Evolutionary conservation across 2,113 vertebrate genomes (phyloP).

Genomic region (human): DNA sequence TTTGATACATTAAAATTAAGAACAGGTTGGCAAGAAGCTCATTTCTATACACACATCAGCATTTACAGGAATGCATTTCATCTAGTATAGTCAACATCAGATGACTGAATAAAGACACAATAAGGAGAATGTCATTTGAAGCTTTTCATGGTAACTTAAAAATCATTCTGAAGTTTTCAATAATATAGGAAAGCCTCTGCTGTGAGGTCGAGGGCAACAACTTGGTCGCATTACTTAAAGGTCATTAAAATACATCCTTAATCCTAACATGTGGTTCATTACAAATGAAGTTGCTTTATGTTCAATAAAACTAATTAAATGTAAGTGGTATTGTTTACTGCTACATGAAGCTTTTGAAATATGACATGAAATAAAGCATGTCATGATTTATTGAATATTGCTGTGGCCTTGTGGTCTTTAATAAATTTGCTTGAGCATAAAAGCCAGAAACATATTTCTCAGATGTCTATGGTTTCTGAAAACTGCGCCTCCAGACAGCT

Average conservation of each 20-base stretch:
- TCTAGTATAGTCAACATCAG: slow-evolving; percentile 70
- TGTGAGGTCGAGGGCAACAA: slow-evolving; percentile 91
- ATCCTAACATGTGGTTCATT: slow-evolving; percentile 92
- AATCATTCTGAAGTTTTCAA: slow-evolving; percentile 83
- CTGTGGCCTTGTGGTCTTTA: slow-evolving; percentile 89
- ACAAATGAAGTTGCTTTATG: slow-evolving; percentile 90
- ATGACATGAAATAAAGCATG: no score
- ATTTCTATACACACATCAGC: neutral
- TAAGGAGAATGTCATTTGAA: slow-evolving; percentile 81
- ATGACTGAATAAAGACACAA: slow-evolving; percentile 79
- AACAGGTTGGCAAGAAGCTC: neutral
- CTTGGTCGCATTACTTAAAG: slow-evolving; percentile 92
- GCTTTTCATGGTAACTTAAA: slow-evolving; percentile 82
- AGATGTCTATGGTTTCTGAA: slow-evolving; percentile 54
- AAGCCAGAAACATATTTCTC: slow-evolving; percentile 72
- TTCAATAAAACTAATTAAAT: slow-evolving; percentile 97
- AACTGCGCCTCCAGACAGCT: slow-evolving; percentile 68
- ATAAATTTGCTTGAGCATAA: slow-evolving; percentile 91
- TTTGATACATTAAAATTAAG: neutral
- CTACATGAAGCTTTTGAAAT: slow-evolving; percentile 90
- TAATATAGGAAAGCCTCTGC: slow-evolving; percentile 83
- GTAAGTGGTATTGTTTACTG: slow-evolving; percentile 94
- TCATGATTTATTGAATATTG: slow-evolving; percentile 93
- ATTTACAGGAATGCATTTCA: slow-evolving; percentile 56
- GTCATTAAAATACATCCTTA: slow-evolving; percentile 92